A percentile compares a stretch with the other conserved stretches of the same genome.
These are phyloP conservation scores for Polyommatus iphigenia DNA, from an alignment of 2,888 invertebrate genomes.

Conservation along the genomic window DNA sequence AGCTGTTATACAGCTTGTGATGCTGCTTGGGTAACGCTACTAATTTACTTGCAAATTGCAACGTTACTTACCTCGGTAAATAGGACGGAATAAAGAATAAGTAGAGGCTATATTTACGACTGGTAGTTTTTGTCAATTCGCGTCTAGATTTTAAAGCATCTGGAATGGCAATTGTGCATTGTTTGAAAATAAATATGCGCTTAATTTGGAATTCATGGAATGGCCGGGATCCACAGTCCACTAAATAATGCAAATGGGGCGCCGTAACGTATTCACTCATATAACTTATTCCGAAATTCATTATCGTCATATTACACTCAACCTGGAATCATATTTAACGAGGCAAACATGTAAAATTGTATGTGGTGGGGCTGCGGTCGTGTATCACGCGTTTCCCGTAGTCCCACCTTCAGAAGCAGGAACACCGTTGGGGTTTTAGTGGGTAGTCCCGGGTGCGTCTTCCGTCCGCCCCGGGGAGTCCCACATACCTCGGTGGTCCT, in stretches of 20 bases:
- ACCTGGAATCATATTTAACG: not conserved
- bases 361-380: no score
- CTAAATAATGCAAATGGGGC: conserved; percentile 27
- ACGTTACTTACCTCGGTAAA: no score
- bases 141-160: conserved; percentile 4
- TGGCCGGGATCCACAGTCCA: not conserved
- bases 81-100: not conserved
- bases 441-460: no score
- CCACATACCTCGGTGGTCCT: no score
- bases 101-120: not conserved
- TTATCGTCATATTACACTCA: not conserved
- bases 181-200: conserved; percentile 26
- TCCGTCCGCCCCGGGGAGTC: no score
- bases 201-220: conserved; percentile 27
- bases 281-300: conserved; percentile 7
- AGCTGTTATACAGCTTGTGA: no score
- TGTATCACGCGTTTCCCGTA: no score
- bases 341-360: no score
- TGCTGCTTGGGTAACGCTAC: no score
- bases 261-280: conserved; percentile 6
- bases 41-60: no score
- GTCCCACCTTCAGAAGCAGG: no score
- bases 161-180: not conserved
- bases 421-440: no score
- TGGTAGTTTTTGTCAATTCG: not conserved